A percentile compares a stretch with the other conserved stretches of the same genome.
Evolutionary conservation across 2,888 invertebrate species (phyloP).

Genomic region (Polyploca ridens): DNA sequence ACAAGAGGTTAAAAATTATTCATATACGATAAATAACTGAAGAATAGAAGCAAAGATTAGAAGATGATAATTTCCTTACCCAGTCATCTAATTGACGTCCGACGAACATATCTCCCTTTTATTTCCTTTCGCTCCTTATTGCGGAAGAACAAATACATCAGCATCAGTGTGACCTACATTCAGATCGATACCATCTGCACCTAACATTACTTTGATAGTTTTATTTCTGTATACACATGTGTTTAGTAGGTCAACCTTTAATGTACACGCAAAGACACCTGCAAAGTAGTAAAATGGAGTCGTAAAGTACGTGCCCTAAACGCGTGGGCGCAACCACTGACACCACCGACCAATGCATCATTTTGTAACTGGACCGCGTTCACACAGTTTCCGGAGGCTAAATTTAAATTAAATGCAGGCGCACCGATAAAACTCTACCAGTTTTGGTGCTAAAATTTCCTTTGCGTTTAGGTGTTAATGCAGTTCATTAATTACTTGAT

Average conservation of each 20-base stretch:
- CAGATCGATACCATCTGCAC: not conserved
- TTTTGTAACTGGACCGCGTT: slow-evolving; percentile 40
- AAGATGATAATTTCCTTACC: not conserved
- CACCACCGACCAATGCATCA: slow-evolving; percentile 15
- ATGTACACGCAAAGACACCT: slow-evolving; percentile 49
- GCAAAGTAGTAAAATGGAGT: slow-evolving; percentile 49
- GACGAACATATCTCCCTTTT: not conserved
- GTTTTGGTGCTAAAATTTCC: slow-evolving; percentile 2
- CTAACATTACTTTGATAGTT: not conserved
- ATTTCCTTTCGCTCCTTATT: not conserved
- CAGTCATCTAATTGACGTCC: not conserved
- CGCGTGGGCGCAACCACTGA: not conserved
- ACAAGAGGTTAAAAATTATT: not conserved
- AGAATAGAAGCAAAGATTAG: not conserved
- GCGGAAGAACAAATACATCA: not conserved
- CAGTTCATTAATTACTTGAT: not conserved
- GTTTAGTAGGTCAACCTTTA: slow-evolving; percentile 49
- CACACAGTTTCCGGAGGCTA: slow-evolving; percentile 50
- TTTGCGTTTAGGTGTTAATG: not conserved
- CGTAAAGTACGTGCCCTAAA: slow-evolving; percentile 16
- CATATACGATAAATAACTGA: not conserved
- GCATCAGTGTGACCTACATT: not conserved
- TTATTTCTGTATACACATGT: slow-evolving; percentile 41
- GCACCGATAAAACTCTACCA: slow-evolving; percentile 11
- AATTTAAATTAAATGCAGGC: slow-evolving; percentile 34